Conservation (phyloP, 2,113 vertebrate genomes). For the Pandion haliaetus region DNA sequence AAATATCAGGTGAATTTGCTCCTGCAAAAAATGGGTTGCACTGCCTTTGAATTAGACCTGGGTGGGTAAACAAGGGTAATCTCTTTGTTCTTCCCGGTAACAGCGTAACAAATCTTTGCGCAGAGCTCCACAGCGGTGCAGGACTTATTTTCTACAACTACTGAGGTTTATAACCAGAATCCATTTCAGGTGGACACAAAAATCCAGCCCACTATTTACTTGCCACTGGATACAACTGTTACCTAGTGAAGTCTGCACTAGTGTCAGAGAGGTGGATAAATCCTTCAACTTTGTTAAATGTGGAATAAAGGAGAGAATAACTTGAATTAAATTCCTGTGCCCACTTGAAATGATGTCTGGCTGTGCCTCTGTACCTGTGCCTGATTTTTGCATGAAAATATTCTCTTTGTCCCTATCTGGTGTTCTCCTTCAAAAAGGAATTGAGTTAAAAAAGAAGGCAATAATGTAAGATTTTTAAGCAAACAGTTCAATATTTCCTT, state of each 20-base stretch:
- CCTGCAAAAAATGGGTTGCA: background rate
- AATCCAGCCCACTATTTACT: constrained; percentile 77
- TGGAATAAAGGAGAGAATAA: constrained; percentile 83
- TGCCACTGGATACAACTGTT: constrained; percentile 73
- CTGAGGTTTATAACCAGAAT: constrained; percentile 53
- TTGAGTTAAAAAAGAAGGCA: constrained; percentile 83
- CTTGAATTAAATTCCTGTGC: constrained; percentile 85
- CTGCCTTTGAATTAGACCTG: background rate
- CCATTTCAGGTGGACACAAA: constrained; percentile 72
- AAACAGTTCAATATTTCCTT: constrained; percentile 87
- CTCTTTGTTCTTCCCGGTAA: background rate
- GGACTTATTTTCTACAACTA: background rate
- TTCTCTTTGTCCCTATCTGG: constrained; percentile 85
- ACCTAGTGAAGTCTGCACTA: constrained; percentile 76
- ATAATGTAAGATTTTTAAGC: constrained; percentile 86
- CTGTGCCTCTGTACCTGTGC: constrained; percentile 84
- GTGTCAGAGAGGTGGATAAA: constrained; percentile 83
- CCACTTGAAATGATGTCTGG: constrained; percentile 84
- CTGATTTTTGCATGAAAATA: constrained; percentile 87
- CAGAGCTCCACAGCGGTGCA: background rate
- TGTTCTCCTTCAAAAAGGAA: constrained; percentile 84
- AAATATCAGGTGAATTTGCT: background rate
- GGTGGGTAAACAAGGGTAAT: background rate
- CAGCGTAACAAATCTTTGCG: background rate
- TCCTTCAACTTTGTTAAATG: constrained; percentile 85